Conservation (phyloP, 2,113 vertebrate genomes). For the Cichladusa arquata region DNA sequence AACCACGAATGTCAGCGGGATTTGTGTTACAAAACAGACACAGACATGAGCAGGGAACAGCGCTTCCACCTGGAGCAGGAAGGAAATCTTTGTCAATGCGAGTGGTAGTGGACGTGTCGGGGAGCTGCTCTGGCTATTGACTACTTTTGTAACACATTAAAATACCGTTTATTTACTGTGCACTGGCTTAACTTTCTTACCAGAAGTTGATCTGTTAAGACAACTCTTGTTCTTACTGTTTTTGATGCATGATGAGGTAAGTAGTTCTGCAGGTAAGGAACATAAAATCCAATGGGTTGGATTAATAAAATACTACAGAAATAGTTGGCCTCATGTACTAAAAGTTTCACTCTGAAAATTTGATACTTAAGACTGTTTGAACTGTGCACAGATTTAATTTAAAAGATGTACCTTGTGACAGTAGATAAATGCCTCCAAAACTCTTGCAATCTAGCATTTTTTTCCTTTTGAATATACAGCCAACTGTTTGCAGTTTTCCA, state of each 20-base stretch:
- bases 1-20: neutral
- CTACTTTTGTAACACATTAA: constrained; percentile 19
- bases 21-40: neutral
- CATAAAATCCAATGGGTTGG: neutral
- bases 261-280: constrained; percentile 46
- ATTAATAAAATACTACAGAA: neutral
- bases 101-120: neutral
- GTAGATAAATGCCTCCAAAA: neutral
- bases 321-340: neutral
- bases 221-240: neutral
- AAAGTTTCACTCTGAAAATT: neutral
- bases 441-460: neutral
- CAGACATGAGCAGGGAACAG: neutral
- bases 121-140: neutral
- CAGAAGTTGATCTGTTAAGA: neutral
- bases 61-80: neutral
- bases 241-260: constrained; percentile 44
- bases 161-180: constrained; percentile 28
- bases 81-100: neutral
- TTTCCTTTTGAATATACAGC: neutral
- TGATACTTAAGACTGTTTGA: neutral
- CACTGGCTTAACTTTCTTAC: constrained; percentile 26
- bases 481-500: neutral
- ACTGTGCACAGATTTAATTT: neutral
- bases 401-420: neutral